Evolutionary conservation across 2,113 vertebrate genomes (phyloP), one percentile per base, ranked within the genome.

Genomic region (Nansenia antarctica): DNA sequence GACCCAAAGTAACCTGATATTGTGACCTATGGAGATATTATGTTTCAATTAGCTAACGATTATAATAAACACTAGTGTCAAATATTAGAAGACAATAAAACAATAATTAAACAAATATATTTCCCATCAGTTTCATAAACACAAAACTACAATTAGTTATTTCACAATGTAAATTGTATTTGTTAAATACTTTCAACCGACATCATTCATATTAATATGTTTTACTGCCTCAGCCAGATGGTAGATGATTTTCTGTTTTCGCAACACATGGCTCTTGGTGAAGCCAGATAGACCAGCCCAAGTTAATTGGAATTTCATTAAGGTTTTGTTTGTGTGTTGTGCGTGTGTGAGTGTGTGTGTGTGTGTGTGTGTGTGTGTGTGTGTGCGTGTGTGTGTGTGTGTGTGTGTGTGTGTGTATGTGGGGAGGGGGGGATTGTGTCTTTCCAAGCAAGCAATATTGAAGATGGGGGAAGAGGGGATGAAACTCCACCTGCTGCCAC

Each of bases 231-330:
- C 3, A 49, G 53, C 54, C 85, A 93, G 91, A 93, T 92, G 92
- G 90, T 82, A 70, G 85, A 77, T n/a, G n/a, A n/a, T n/a, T 86
- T 82, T 87, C 81, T 74, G 84, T 88, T 84, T 89, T 88, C 85
- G 77, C 84, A 85, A 87, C 86, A 86, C 88, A 87, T 89, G 86
- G 81, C 78, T 73, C 61, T 70, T 15, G 30, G 29, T 30, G 26
- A 58, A 58, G 27, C 54, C 79, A 82, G 78, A 85, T 64, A 82
- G 87, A 78, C 80, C 87, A 86, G 85, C 83, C 84, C 70, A 62
- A 79, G 84, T 87, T 92, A 91, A 93, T 92, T 92, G 88, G 85
- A 91, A 93, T 89, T 90, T 91, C 90, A 92, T 92, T 92, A 91
- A 86, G 88, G 84, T 85, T 85, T 79, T 84, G 80, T 85, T 74